Conservation (phyloP, 2,797 vertebrate genomes). For the Halcyon badia region DNA sequence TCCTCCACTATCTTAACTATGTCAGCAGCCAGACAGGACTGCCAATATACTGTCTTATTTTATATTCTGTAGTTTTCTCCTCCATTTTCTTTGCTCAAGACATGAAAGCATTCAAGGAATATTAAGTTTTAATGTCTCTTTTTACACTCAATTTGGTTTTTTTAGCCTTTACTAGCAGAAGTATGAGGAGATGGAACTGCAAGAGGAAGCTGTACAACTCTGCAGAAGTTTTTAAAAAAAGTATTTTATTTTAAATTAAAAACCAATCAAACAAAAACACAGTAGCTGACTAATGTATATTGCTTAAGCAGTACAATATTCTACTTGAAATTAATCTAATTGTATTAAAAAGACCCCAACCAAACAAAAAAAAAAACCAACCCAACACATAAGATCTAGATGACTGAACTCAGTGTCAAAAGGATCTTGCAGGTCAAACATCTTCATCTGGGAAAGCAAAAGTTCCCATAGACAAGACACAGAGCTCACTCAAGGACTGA, state of each 20-base stretch:
- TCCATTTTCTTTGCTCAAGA: background rate
- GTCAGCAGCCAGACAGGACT: background rate
- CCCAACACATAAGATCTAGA: background rate
- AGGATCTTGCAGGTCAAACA: background rate
- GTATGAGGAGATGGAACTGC: background rate
- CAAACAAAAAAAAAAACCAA: too few species aligned
- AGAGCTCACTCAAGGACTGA: background rate
- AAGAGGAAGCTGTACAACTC: background rate
- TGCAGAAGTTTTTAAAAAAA: background rate
- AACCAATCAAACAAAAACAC: background rate
- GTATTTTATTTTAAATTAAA: background rate
- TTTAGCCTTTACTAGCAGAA: background rate
- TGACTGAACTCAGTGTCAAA: background rate
- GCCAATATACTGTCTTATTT: background rate
- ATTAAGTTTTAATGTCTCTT: background rate
- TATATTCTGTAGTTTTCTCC: background rate
- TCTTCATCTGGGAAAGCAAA: background rate
- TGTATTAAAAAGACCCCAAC: background rate
- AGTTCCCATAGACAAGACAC: background rate
- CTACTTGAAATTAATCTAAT: background rate
- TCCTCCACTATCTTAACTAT: background rate
- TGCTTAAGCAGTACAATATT: background rate
- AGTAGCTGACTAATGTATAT: background rate
- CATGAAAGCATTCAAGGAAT: background rate
- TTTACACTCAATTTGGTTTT: background rate